These are phyloP conservation scores for Cheiracanthium punctorium DNA, from an alignment of 2,888 invertebrate species.

Conservation along the genomic window DNA sequence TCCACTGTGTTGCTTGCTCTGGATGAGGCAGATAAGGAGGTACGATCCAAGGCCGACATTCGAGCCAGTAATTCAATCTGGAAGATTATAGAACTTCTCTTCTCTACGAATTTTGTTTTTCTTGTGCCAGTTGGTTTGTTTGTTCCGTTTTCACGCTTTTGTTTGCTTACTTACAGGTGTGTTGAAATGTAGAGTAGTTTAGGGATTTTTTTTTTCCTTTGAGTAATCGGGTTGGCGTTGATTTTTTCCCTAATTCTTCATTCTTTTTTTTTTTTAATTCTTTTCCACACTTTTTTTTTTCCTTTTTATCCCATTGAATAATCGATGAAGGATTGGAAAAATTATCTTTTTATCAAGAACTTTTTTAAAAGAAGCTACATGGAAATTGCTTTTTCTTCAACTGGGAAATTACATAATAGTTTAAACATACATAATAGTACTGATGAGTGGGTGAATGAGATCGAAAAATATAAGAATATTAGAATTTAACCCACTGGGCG, in stretches of 20 bases:
- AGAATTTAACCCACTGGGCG: too few relatives aligned
- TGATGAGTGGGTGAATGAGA: too few relatives aligned
- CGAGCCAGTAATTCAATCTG: constrained; percentile 67
- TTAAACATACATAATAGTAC: too few relatives aligned
- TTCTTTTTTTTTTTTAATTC: background rate
- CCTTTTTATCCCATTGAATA: background rate
- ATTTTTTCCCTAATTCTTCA: background rate
- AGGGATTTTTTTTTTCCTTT: constrained; percentile 36
- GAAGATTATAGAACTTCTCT: constrained; percentile 60
- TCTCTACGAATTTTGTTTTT: constrained; percentile 49
- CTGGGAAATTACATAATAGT: too few relatives aligned
- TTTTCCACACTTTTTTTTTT: background rate
- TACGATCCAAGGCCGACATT: constrained; percentile 55
- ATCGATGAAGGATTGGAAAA: background rate
- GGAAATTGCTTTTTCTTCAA: too few relatives aligned
- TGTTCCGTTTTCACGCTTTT: constrained; percentile 52
- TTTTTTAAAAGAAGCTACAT: too few relatives aligned
- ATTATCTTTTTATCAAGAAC: too few relatives aligned
- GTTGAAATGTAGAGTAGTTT: constrained; percentile 43
- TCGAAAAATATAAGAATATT: too few relatives aligned
- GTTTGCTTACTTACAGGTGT: constrained; percentile 66
- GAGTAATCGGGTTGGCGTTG: constrained; percentile 38
- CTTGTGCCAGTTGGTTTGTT: constrained; percentile 53
- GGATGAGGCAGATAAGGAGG: constrained; percentile 62
- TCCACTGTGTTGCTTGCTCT: constrained; percentile 54